Base-by-base conservation (phyloP, 2,797 vertebrate genomes). In the Hapalemur alaotrensis region DNA sequence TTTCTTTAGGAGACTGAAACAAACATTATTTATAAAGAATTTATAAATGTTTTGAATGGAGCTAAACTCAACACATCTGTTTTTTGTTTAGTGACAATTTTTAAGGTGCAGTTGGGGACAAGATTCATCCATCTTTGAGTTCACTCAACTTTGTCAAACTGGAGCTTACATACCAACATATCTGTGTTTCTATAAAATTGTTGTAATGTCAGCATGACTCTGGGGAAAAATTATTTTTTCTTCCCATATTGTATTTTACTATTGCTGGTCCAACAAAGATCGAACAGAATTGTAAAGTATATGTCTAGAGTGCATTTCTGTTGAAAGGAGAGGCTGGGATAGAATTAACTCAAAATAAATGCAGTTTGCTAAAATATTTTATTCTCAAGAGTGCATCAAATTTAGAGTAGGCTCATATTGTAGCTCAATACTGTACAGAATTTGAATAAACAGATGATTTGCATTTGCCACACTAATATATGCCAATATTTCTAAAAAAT, bases 51-150 rank as follows among this genome's bases (percentile, higher is more conserved):
- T 98, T 97, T 96, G 80, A 97, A 73, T 61, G 91, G 84, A 94
- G n/a, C 67, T 97, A 93, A 97, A 95, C 93, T 86, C 86, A 96
- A 92, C 52, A 93, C 96, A 97, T 97, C 87, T 97, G 92, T n/a
- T 93, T 97, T 96, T 96, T 96, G 93, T 97, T 97, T 93, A 97
- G 79, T 88, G 93, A 96, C 54, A 97, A 90, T 20, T 96, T 96
- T 43, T 89, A 95, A 97, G 93, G 94, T 96, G 61, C 70, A 54
- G 23, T 54, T 76, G 59, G 79, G 93, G 78, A 95, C 43, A 93
- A 35, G 50, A 76, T 83, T 86, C 72, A 93, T 92, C 70, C 57
- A 92, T 97, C 78, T 97, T 95, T 70, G 38, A n/a, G 28, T 95
- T 95, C 35, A 61, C 30, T 75, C n/a, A 75, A 78, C 30, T 92